Conservation (phyloP, 2,888 invertebrate genomes). For the Endomychus coccineus region DNA sequence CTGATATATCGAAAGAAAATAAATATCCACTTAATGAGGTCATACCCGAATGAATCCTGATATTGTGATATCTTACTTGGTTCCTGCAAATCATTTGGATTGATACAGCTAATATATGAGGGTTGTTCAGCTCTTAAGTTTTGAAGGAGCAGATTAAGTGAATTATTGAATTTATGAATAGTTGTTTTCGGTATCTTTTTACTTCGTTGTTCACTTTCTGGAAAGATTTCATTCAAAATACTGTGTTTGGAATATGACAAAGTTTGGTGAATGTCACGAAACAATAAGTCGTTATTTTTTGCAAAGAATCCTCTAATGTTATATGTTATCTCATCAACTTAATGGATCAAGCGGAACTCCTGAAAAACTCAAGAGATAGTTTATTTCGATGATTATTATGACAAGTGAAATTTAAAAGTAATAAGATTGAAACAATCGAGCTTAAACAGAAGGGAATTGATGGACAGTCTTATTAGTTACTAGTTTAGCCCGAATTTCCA, state of each 20-base stretch:
- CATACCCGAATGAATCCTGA: not conserved
- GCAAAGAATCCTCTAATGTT: conserved; percentile 80
- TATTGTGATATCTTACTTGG: conserved; percentile 48
- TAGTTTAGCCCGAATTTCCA: too few relatives aligned
- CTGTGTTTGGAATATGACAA: conserved; percentile 66
- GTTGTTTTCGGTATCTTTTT: conserved; percentile 87
- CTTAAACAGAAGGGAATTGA: too few relatives aligned
- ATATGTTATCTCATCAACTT: conserved; percentile 90
- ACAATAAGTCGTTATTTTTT: conserved; percentile 88
- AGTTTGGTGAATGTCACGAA: conserved; percentile 77
- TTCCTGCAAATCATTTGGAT: conserved; percentile 80
- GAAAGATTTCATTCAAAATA: conserved; percentile 57
- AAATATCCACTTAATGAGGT: too few relatives aligned
- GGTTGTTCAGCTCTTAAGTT: conserved; percentile 91
- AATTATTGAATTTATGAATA: conserved; percentile 82
- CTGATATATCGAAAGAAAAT: too few relatives aligned
- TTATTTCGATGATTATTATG: too few relatives aligned
- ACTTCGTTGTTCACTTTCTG: conserved; percentile 57
- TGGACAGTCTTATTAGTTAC: too few relatives aligned
- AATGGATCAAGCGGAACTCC: conserved; percentile 86
- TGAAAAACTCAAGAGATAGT: conserved; percentile 36
- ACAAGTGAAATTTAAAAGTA: not conserved
- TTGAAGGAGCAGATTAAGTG: conserved; percentile 77
- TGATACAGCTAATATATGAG: conserved; percentile 89
- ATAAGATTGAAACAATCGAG: too few relatives aligned